These are phyloP conservation scores for Lordiphosa collinella DNA, from an alignment of 1,140 invertebrate genomes.

Conservation along the genomic window DNA sequence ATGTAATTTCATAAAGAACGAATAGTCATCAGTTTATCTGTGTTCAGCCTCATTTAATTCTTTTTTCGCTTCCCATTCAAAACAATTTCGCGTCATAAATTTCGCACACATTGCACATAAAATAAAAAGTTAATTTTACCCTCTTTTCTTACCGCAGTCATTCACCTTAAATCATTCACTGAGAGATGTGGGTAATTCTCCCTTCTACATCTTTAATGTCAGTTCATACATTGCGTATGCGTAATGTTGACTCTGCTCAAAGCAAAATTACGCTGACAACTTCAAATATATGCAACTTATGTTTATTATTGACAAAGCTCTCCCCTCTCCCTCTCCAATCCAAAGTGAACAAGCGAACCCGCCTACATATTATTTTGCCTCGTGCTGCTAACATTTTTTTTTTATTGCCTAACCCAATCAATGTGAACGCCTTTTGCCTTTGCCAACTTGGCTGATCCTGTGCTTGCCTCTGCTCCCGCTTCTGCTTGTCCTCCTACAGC, in stretches of 20 bases:
- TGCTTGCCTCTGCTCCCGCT: neutral
- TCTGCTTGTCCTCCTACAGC: conserved; percentile 24
- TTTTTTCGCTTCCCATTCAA: no score
- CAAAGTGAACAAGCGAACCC: conserved; percentile 32
- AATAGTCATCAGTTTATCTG: no score
- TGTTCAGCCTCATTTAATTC: no score
- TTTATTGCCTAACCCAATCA: conserved; percentile 76
- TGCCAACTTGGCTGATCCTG: conserved; percentile 6
- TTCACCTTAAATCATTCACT: no score
- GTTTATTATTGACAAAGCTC: conserved; percentile 70
- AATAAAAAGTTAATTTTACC: no score
- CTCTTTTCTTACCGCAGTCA: no score
- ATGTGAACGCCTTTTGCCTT: conserved; percentile 56
- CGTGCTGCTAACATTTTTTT: conserved; percentile 18
- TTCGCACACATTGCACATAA: no score
- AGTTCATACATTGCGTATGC: conserved; percentile 52
- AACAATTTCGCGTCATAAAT: no score
- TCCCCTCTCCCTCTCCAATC: neutral
- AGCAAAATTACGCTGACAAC: conserved; percentile 63
- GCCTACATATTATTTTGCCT: conserved; percentile 10
- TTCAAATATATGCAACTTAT: conserved; percentile 67
- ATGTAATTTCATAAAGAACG: no score
- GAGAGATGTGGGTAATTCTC: no score
- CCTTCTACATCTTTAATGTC: conserved; percentile 13
- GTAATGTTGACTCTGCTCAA: conserved; percentile 43